Evolutionary conservation across 2,797 vertebrate genomes (phyloP).

Genomic region (Borostomias antarcticus): DNA sequence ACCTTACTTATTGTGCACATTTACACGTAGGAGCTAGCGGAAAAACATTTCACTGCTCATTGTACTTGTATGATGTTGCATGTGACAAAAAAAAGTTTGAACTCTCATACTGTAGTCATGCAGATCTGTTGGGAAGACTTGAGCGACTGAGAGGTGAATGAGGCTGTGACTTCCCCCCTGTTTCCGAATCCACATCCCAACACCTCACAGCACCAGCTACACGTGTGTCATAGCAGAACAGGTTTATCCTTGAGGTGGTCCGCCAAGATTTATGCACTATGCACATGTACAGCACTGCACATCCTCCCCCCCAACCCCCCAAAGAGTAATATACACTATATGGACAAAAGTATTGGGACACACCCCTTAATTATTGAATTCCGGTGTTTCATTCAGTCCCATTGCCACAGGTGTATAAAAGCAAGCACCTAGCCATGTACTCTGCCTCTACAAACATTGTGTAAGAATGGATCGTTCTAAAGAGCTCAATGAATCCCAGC

Average conservation of each 20-base stretch:
- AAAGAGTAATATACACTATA: not conserved
- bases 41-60: too few species aligned
- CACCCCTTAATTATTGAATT: slow-evolving; percentile 20
- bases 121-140: not conserved
- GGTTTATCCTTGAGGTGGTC: not conserved
- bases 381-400: too few species aligned
- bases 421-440: too few species aligned
- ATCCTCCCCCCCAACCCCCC: not conserved
- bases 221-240: slow-evolving; percentile 10
- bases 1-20: too few species aligned
- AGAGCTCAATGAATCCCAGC: too few species aligned
- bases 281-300: not conserved
- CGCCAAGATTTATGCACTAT: slow-evolving; percentile 6
- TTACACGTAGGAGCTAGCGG: too few species aligned
- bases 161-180: not conserved
- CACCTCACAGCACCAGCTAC: not conserved
- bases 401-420: too few species aligned
- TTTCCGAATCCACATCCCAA: slow-evolving; percentile 5
- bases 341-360: not conserved
- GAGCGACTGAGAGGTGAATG: not conserved
- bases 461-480: too few species aligned
- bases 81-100: too few species aligned
- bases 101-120: too few species aligned
- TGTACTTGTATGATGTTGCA: too few species aligned
- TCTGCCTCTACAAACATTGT: too few species aligned